Evolutionary conservation across 2,797 vertebrate genomes (phyloP).

Genomic region (Silurus lanzhouensis): DNA sequence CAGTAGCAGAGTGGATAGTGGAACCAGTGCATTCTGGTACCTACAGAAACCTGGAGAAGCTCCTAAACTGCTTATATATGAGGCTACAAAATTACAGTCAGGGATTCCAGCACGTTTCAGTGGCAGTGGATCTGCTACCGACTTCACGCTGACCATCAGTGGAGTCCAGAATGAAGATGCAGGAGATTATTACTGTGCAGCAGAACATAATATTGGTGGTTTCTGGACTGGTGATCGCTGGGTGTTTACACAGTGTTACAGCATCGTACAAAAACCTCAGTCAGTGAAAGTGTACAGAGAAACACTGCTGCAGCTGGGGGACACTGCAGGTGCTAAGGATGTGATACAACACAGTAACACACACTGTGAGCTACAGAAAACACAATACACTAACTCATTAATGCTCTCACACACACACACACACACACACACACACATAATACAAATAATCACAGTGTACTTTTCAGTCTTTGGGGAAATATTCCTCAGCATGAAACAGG

Average conservation of each 20-base stretch:
- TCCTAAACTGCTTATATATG: too few species aligned
- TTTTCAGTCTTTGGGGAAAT: not conserved
- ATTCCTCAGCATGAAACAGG: not conserved
- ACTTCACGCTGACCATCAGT: conserved; percentile 20
- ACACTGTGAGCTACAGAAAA: not conserved
- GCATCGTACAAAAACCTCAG: conserved; percentile 22
- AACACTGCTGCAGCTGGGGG: conserved; percentile 42
- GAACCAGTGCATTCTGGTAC: too few species aligned
- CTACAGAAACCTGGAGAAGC: too few species aligned
- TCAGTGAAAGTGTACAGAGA: conserved; percentile 30
- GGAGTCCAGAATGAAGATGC: conserved; percentile 27
- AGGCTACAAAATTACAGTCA: too few species aligned
- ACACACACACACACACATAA: not conserved
- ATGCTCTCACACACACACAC: conserved; percentile 4
- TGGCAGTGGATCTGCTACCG: not conserved
- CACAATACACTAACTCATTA: not conserved
- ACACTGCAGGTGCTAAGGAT: conserved; percentile 34
- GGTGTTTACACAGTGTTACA: not conserved
- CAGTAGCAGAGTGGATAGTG: too few species aligned
- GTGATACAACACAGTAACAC: not conserved
- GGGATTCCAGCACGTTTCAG: too few species aligned
- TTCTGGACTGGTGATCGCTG: not conserved
- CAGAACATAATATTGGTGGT: too few species aligned
- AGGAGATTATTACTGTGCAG: not conserved
- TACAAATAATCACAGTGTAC: not conserved